Evolutionary conservation across 2,113 vertebrate genomes (phyloP).

Genomic region (Sprattus sprattus): DNA sequence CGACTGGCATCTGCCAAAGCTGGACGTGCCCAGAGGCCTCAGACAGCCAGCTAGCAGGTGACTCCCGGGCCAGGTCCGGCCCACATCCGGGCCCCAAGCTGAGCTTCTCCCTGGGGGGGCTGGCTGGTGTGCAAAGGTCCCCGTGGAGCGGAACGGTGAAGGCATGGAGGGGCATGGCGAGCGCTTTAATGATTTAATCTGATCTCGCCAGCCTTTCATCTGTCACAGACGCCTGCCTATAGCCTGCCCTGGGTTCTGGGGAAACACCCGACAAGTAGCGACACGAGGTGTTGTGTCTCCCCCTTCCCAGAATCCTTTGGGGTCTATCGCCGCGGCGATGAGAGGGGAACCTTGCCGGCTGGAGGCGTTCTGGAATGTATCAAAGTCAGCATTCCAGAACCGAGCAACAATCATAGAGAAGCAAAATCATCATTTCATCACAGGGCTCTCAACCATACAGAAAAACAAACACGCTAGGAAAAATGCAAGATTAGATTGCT

Average conservation of each 20-base stretch:
- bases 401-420: not conserved
- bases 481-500: not conserved
- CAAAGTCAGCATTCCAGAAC: conserved; percentile 23
- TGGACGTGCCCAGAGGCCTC: not conserved
- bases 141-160: conserved; percentile 49
- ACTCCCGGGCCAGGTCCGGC: conserved; percentile 63
- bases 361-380: conserved; percentile 20
- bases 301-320: not conserved
- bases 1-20: not conserved
- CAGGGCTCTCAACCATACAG: not conserved
- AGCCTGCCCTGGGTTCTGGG: conserved; percentile 53
- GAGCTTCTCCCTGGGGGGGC: not conserved
- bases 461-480: not conserved
- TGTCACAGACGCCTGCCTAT: conserved; percentile 34
- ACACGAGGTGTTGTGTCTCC: conserved; percentile 74
- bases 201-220: conserved; percentile 71
- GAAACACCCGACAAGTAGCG: conserved; percentile 61
- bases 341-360: not conserved
- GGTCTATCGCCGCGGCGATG: conserved; percentile 24
- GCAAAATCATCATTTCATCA: not conserved
- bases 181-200: conserved; percentile 74
- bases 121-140: not conserved
- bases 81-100: conserved; percentile 61
- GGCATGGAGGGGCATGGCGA: conserved; percentile 22
- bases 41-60: conserved; percentile 59